Conservation (phyloP, 1,140 invertebrate genomes). For the Caerostris extrusa region DNA sequence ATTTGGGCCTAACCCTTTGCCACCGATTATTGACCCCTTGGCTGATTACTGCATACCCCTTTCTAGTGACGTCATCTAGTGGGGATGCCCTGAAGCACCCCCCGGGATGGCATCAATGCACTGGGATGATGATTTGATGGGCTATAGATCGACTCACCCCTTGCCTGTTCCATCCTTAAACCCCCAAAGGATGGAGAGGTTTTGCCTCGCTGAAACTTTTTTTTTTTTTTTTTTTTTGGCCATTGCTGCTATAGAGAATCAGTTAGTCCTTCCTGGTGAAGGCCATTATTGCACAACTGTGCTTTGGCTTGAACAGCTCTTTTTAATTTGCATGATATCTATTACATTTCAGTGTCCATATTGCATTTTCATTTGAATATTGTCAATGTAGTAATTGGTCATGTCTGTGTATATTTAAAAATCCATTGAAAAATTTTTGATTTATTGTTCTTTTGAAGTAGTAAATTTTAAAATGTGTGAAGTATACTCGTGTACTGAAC, state of each 20-base stretch:
- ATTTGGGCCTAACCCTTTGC: constrained; percentile 76
- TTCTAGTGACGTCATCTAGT: constrained; percentile 63
- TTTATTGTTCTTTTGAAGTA: too few relatives aligned
- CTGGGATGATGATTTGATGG: constrained; percentile 69
- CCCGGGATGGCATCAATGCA: constrained; percentile 67
- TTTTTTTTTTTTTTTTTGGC: not conserved
- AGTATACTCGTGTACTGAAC: too few relatives aligned
- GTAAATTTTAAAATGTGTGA: too few relatives aligned
- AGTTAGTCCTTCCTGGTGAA: not conserved
- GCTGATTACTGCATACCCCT: constrained; percentile 76
- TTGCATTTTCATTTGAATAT: too few relatives aligned
- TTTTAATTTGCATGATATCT: too few relatives aligned
- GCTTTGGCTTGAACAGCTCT: too few relatives aligned
- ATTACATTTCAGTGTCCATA: not conserved
- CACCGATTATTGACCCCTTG: constrained; percentile 75
- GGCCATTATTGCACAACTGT: not conserved
- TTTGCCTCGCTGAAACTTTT: not conserved
- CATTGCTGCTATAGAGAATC: not conserved
- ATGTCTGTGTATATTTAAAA: too few relatives aligned
- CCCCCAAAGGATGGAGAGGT: constrained; percentile 24
- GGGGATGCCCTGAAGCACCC: constrained; percentile 66
- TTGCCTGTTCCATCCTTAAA: not conserved
- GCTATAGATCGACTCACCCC: constrained; percentile 21
- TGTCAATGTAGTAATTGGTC: too few relatives aligned
- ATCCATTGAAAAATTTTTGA: too few relatives aligned